Evolutionary conservation across 2,113 vertebrate species (phyloP).

Genomic region (Nanorana parkeri): DNA sequence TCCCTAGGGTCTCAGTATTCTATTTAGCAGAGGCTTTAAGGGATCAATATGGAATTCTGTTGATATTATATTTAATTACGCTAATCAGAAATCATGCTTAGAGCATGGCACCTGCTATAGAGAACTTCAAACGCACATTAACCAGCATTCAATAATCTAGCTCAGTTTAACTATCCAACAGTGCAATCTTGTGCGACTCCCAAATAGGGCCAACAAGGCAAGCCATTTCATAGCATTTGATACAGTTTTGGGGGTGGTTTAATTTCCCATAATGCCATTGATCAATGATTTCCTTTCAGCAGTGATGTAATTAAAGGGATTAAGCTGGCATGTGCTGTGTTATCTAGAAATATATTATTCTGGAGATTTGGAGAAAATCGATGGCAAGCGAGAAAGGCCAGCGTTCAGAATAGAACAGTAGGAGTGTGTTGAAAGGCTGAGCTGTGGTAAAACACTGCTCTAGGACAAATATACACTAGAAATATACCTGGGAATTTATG

Average conservation of each 20-base stretch:
- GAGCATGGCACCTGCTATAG: slow-evolving; percentile 76
- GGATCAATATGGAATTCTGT: slow-evolving; percentile 79
- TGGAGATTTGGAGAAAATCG: slow-evolving; percentile 79
- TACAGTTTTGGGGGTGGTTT: slow-evolving; percentile 82
- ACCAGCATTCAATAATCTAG: slow-evolving; percentile 66
- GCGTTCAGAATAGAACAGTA: slow-evolving; percentile 63
- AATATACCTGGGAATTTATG: slow-evolving; percentile 69
- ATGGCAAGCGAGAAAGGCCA: slow-evolving; percentile 75
- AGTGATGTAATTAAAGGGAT: slow-evolving; percentile 88
- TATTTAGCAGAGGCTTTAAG: slow-evolving; percentile 65
- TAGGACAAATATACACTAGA: slow-evolving; percentile 63
- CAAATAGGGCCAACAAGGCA: slow-evolving; percentile 76
- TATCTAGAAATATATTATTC: slow-evolving; percentile 81
- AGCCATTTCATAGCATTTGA: slow-evolving; percentile 83
- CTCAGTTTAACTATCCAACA: slow-evolving; percentile 63
- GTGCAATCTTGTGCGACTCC: slow-evolving; percentile 73
- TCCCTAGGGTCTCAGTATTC: slow-evolving; percentile 68
- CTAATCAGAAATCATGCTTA: slow-evolving; percentile 75
- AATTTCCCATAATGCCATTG: slow-evolving; percentile 86
- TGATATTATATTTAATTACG: slow-evolving; percentile 82
- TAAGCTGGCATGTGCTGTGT: slow-evolving; percentile 74
- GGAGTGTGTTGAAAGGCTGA: slow-evolving; percentile 65
- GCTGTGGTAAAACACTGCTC: slow-evolving; percentile 60
- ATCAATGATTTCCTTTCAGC: slow-evolving; percentile 93
- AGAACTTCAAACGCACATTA: slow-evolving; percentile 65